These are phyloP conservation scores for Drosophila tristis DNA, from an alignment of 1,140 invertebrate genomes.

Conservation along the genomic window DNA sequence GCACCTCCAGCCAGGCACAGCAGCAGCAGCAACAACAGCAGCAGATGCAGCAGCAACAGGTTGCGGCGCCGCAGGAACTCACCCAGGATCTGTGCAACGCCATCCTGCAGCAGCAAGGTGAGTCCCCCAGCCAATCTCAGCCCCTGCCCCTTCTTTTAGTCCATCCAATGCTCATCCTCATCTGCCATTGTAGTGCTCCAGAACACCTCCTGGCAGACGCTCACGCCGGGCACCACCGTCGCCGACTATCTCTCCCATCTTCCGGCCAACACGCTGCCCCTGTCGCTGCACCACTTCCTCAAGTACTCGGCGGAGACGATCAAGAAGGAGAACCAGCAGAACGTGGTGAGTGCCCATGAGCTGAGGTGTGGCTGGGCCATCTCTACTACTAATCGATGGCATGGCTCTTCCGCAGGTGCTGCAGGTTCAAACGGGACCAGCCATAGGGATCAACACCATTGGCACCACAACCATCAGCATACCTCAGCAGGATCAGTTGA, in stretches of 20 bases:
- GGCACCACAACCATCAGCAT: conserved; percentile 81
- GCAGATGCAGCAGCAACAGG: conserved; percentile 66
- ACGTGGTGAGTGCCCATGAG: conserved; percentile 63
- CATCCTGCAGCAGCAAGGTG: conserved; percentile 82
- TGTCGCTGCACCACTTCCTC: conserved; percentile 92
- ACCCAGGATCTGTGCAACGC: conserved; percentile 83
- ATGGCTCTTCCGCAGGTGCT: conserved; percentile 47
- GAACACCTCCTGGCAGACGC: conserved; percentile 89
- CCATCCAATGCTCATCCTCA: not conserved
- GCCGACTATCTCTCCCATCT: conserved; percentile 92
- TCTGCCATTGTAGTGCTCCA: conserved; percentile 67
- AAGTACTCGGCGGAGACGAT: conserved; percentile 92
- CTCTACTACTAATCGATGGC: no score
- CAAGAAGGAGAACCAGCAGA: conserved; percentile 87
- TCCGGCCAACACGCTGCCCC: conserved; percentile 89
- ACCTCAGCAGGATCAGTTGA: conserved; percentile 75
- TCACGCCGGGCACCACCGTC: conserved; percentile 90
- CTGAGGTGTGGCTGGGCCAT: no score
- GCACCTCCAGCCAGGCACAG: conserved; percentile 52
- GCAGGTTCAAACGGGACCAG: conserved; percentile 82
- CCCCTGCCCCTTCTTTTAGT: not conserved
- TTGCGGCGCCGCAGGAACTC: conserved; percentile 75
- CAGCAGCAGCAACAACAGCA: conserved; percentile 65
- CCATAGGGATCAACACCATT: conserved; percentile 81
- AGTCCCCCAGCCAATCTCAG: conserved; percentile 2